These are phyloP conservation scores for Amphiura filiformis DNA, from an alignment of 35 echinoderm and acorn worm species.

Conservation along the genomic window DNA sequence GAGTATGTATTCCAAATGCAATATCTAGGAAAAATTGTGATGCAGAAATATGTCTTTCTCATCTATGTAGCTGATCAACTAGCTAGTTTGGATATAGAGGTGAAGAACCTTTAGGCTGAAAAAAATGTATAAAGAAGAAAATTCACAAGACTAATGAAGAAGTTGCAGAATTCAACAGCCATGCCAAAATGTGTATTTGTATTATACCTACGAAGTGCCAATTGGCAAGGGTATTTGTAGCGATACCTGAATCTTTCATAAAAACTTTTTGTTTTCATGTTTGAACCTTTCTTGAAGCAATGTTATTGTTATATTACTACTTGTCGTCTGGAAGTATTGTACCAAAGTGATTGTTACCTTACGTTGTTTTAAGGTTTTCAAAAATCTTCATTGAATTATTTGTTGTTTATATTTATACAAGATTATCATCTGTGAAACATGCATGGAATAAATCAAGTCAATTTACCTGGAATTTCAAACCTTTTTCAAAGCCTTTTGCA, in stretches of 20 bases:
- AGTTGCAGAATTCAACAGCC: neutral
- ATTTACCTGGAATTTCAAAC: too few relatives aligned
- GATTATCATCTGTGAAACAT: neutral
- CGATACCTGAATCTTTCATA: neutral
- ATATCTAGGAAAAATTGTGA: neutral
- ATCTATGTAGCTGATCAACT: neutral
- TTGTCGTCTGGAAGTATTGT: neutral
- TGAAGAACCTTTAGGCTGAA: neutral
- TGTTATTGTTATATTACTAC: neutral
- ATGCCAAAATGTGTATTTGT: neutral
- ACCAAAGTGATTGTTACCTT: neutral
- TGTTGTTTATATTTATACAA: neutral
- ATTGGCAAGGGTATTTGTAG: neutral
- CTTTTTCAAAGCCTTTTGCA: too few relatives aligned
- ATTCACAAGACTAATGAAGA: too few relatives aligned
- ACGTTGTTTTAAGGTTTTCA: neutral
- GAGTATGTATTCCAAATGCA: neutral
- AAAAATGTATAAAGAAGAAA: neutral
- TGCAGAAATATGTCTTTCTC: conserved; percentile 1
- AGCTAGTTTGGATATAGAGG: neutral
- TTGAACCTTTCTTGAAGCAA: neutral
- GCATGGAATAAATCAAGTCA: too few relatives aligned
- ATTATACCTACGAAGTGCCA: neutral
- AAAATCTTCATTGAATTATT: neutral
- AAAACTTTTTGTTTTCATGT: neutral